phyloP scores from a whole-genome alignment of 1,140 invertebrate species.

The Agrypnia vestita region DNA sequence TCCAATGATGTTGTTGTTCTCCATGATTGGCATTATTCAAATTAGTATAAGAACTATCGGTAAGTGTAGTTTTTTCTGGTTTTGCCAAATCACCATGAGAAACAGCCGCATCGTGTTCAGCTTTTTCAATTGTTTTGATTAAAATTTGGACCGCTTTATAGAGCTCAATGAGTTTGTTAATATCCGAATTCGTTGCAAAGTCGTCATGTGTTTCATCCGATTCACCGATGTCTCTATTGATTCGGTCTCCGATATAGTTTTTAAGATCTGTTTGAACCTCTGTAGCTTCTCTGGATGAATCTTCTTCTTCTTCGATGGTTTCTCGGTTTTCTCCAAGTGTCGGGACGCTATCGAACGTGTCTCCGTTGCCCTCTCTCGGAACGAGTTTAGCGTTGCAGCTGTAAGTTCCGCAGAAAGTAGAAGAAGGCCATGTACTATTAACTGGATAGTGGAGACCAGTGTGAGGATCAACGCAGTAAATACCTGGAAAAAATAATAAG shows the following conservation, averaged over 20 bases:
- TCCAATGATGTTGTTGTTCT: too few relatives aligned
- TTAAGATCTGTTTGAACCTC: slow-evolving; percentile 3
- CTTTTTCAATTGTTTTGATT: not conserved
- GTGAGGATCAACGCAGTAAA: slow-evolving; percentile 69
- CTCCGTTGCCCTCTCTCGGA: slow-evolving; percentile 13
- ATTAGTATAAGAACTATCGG: not conserved
- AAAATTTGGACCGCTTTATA: slow-evolving; percentile 14
- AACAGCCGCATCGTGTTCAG: not conserved
- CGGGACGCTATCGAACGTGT: not conserved
- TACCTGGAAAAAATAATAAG: slow-evolving; percentile 63
- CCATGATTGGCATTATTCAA: not conserved
- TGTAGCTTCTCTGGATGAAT: not conserved
- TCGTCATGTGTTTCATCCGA: not conserved
- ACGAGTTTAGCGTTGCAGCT: slow-evolving; percentile 63
- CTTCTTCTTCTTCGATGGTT: not conserved
- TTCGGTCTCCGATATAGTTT: not conserved
- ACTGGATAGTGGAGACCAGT: slow-evolving; percentile 66
- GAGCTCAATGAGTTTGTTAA: slow-evolving; percentile 5
- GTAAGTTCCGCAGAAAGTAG: slow-evolving; percentile 69
- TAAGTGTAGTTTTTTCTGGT: too few relatives aligned
- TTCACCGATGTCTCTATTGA: slow-evolving; percentile 8
- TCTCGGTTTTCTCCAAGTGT: slow-evolving; percentile 11
- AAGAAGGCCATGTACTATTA: slow-evolving; percentile 68
- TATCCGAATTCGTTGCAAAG: not conserved
- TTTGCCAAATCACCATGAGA: not conserved